Conservation (phyloP, 2,113 vertebrate genomes). For the Proteles cristata region DNA sequence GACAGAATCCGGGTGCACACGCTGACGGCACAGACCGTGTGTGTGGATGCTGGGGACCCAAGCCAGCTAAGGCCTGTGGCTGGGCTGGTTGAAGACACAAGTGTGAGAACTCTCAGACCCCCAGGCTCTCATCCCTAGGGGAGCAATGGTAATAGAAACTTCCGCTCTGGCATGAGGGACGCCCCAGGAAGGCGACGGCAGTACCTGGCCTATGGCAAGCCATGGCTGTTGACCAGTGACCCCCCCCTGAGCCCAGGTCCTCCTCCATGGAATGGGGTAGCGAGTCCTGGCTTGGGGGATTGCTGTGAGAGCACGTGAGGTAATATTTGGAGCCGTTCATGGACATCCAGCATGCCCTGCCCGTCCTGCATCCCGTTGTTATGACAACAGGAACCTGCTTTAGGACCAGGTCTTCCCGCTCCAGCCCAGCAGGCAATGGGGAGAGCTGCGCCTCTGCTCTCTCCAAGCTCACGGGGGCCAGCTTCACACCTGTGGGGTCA, state of each 20-base stretch:
- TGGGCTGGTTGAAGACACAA: neutral
- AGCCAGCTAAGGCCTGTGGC: neutral
- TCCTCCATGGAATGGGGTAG: neutral
- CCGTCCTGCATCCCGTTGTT: too few relatives aligned
- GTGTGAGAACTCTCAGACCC: neutral
- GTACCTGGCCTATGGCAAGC: fast-evolving
- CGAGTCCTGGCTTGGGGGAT: neutral
- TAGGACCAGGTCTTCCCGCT: neutral
- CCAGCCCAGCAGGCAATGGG: neutral
- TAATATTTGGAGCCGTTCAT: neutral
- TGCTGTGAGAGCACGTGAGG: neutral
- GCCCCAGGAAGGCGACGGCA: fast-evolving
- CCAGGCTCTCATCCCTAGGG: neutral
- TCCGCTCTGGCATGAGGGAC: fast-evolving
- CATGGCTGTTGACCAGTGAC: neutral
- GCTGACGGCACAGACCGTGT: fast-evolving
- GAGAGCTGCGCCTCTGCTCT: too few relatives aligned
- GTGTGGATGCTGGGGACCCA: fast-evolving
- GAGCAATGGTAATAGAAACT: fast-evolving
- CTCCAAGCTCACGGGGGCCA: neutral
- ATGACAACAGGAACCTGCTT: too few relatives aligned
- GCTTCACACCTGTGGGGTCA: neutral
- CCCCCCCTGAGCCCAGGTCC: neutral
- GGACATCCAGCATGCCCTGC: neutral
- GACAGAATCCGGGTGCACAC: neutral